Percentiles rank a stretch among this genome's conserved stretches.
phyloP scores from a whole-genome alignment of 2,888 invertebrate genomes.

The Neoaliturus tenellus region DNA sequence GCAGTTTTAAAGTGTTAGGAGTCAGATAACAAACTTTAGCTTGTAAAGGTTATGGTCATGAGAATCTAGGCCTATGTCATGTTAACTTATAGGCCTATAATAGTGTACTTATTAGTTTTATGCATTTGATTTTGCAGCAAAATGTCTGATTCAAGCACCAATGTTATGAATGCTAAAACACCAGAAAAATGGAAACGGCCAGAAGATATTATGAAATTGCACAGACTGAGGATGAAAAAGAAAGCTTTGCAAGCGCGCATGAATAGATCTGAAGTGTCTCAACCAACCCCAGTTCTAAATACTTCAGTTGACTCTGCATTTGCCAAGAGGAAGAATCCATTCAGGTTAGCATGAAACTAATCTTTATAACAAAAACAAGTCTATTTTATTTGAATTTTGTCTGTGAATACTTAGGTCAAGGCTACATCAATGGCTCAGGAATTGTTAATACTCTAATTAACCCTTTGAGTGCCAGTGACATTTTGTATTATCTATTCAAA shows the following conservation, averaged over 20 bases:
- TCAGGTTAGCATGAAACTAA: conserved; percentile 63
- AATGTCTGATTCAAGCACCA: conserved; percentile 18
- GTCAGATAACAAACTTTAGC: too few relatives aligned
- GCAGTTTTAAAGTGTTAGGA: too few relatives aligned
- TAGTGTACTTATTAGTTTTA: too few relatives aligned
- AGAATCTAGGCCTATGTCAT: too few relatives aligned
- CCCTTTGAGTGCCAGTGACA: too few relatives aligned
- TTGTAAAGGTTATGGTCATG: too few relatives aligned
- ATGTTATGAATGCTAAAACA: conserved; percentile 56
- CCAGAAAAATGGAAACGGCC: conserved; percentile 75
- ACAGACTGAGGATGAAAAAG: conserved; percentile 85
- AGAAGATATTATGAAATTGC: conserved; percentile 82
- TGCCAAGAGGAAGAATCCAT: conserved; percentile 64
- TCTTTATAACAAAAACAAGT: too few relatives aligned
- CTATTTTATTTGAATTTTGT: background rate
- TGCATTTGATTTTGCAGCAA: background rate
- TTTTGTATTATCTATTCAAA: too few relatives aligned
- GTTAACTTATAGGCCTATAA: too few relatives aligned
- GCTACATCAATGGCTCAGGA: too few relatives aligned
- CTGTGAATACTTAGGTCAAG: too few relatives aligned
- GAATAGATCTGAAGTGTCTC: conserved; percentile 64
- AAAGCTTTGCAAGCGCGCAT: conserved; percentile 85
- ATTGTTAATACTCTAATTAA: too few relatives aligned
- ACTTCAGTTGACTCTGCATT: conserved; percentile 32
- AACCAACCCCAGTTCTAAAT: conserved; percentile 30